Evolutionary conservation across 2,113 vertebrate species (phyloP).

Genomic region (Geococcyx californianus): DNA sequence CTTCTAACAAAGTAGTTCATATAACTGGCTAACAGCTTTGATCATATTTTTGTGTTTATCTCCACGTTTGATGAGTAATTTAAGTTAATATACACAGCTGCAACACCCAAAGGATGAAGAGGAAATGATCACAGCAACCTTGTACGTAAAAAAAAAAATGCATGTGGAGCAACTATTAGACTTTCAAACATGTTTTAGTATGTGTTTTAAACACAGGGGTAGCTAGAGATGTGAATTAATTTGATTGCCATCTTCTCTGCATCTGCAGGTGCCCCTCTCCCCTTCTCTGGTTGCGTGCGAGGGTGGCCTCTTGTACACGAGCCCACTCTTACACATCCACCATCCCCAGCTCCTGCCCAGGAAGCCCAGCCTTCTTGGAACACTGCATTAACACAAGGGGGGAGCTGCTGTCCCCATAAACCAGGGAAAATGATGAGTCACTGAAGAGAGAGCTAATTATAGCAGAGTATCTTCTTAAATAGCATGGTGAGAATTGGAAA

Average conservation of each 20-base stretch:
- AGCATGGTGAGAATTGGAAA: neutral
- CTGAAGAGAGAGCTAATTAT: neutral
- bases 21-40: neutral
- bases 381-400: neutral
- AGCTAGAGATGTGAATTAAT: neutral
- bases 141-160: neutral
- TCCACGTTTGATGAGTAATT: neutral
- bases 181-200: neutral
- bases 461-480: neutral
- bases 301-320: neutral
- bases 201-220: neutral
- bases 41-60: neutral
- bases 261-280: neutral
- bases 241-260: neutral
- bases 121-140: neutral
- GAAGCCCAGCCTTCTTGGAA: neutral
- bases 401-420: neutral
- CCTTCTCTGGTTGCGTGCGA: neutral
- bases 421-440: neutral
- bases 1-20: neutral
- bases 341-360: neutral
- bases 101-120: neutral
- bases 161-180: neutral
- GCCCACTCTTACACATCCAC: neutral
- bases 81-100: fast-evolving